These are phyloP conservation scores for Cephonodes hylas DNA, from an alignment of 2,888 invertebrate genomes.

Conservation along the genomic window DNA sequence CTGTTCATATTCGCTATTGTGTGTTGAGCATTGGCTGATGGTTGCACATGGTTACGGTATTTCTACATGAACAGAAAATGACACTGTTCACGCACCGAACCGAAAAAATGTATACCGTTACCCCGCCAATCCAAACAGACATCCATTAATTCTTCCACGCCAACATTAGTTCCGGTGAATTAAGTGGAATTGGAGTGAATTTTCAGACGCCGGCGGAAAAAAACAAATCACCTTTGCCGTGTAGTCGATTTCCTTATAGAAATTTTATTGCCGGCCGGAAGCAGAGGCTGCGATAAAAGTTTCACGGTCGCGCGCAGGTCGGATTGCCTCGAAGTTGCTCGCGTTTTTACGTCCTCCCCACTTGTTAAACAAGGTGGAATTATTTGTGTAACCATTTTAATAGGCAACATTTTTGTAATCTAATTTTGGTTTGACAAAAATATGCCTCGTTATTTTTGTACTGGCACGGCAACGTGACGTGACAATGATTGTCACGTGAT, in stretches of 20 bases:
- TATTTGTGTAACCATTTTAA: neutral
- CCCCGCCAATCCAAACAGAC: neutral
- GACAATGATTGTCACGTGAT: too few species aligned
- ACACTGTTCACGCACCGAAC: too few species aligned
- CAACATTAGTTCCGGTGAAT: conserved; percentile 13
- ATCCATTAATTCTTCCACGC: neutral
- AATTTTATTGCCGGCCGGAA: neutral
- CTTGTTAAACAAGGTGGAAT: neutral
- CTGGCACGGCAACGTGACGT: too few species aligned
- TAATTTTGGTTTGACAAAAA: neutral
- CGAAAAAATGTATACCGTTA: neutral
- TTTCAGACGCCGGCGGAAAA: neutral
- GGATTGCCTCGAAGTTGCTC: neutral
- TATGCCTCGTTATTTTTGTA: neutral
- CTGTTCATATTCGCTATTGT: too few species aligned
- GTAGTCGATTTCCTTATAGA: neutral
- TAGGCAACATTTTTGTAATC: neutral
- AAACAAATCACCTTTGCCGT: neutral
- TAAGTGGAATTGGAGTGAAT: neutral
- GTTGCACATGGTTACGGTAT: too few species aligned
- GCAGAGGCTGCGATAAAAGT: neutral
- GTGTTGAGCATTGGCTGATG: too few species aligned
- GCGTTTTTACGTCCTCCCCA: neutral
- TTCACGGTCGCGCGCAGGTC: neutral
- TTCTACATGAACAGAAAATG: too few species aligned